phyloP scores from a whole-genome alignment of 2,113 vertebrate species.

The Accipiter cooperii region DNA sequence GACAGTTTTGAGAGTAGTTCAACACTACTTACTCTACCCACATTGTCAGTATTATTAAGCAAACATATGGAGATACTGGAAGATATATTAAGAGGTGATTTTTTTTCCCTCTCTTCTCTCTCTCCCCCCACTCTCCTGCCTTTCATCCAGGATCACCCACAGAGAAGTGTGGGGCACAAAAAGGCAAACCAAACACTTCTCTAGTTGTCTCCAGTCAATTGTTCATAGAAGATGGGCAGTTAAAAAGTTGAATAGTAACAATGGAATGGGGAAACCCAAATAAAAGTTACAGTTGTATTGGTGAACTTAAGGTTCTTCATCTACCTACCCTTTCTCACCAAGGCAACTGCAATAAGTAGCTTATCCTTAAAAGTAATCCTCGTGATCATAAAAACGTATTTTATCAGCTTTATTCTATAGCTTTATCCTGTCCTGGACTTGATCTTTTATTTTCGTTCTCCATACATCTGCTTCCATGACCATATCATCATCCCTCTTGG shows the following conservation, averaged over 20 bases:
- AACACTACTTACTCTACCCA: background rate
- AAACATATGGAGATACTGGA: background rate
- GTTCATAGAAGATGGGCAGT: background rate
- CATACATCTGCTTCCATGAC: background rate
- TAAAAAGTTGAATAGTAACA: background rate
- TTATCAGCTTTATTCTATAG: background rate
- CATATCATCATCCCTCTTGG: background rate
- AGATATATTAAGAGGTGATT: background rate
- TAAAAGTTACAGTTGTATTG: background rate
- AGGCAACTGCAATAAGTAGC: background rate
- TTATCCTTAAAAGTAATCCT: background rate
- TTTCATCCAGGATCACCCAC: background rate
- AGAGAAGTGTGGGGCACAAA: background rate
- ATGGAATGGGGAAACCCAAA: background rate
- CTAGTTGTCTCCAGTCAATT: background rate
- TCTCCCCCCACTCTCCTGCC: fast-evolving
- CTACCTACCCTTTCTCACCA: background rate
- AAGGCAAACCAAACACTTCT: background rate
- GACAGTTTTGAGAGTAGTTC: background rate
- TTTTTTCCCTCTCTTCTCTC: background rate
- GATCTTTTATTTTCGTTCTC: background rate
- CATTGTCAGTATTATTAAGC: background rate
- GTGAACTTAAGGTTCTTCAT: background rate
- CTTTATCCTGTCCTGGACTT: background rate
- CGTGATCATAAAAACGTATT: background rate